A percentile compares a stretch with the other conserved stretches of the same genome.
phyloP scores from a whole-genome alignment of 2,888 invertebrate species.

The Nomada ruficornis region DNA sequence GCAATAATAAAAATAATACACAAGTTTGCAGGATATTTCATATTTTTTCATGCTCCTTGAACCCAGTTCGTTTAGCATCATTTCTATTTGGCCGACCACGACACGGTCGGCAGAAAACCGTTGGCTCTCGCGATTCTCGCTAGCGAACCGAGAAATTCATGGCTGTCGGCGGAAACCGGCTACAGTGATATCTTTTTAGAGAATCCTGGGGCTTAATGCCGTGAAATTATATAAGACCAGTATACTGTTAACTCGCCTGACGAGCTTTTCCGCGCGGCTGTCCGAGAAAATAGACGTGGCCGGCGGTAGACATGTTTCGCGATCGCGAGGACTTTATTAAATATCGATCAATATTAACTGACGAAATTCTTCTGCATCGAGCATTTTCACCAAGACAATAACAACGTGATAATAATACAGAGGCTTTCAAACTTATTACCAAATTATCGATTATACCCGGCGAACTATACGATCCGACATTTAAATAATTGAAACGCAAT shows the following conservation, averaged over 20 bases:
- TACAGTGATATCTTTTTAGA: constrained; percentile 1
- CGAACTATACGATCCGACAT: background rate
- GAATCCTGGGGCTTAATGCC: constrained; percentile 14
- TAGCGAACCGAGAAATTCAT: constrained; percentile 45
- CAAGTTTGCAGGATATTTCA: no score
- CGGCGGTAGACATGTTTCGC: no score
- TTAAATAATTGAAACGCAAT: background rate
- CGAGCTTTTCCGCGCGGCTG: no score
- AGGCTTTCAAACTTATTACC: no score
- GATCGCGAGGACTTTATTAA: no score
- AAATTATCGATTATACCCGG: background rate
- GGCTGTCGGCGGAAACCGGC: constrained; percentile 32
- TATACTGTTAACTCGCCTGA: background rate
- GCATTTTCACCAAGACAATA: no score
- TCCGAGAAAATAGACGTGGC: no score
- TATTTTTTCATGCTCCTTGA: background rate
- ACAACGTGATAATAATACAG: no score
- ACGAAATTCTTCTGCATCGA: no score
- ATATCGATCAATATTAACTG: no score
- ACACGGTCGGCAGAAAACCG: constrained; percentile 27
- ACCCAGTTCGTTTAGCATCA: background rate
- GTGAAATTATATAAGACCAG: constrained; percentile 10
- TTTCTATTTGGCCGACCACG: background rate
- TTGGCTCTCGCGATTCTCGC: constrained; percentile 18
- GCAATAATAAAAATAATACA: no score